phyloP scores from a whole-genome alignment of 2,888 invertebrate genomes.

The Scaptomyza flava region DNA sequence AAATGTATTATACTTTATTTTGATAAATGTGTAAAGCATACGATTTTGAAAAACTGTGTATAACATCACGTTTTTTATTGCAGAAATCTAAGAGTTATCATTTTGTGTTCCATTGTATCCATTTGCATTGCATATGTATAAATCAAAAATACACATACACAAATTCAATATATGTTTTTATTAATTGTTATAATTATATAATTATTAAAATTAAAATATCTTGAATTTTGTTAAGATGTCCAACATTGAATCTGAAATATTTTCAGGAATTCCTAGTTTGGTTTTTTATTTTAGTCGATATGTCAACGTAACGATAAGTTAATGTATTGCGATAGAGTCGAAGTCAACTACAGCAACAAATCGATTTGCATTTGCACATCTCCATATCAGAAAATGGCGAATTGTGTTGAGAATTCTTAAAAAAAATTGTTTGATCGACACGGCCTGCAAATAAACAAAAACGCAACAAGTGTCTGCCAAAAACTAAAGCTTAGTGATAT shows the following conservation, averaged over 20 bases:
- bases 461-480: constrained; percentile 31
- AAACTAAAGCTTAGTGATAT: background rate
- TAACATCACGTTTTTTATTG: too few relatives aligned
- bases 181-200: too few relatives aligned
- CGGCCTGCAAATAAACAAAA: constrained; percentile 15
- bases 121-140: too few relatives aligned
- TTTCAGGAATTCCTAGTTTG: background rate
- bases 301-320: background rate
- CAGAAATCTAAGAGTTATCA: too few relatives aligned
- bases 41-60: too few relatives aligned
- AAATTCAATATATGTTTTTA: too few relatives aligned
- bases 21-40: too few relatives aligned
- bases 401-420: constrained; percentile 44
- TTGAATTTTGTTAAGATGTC: too few relatives aligned
- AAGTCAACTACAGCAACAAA: background rate
- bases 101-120: too few relatives aligned
- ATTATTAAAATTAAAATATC: too few relatives aligned
- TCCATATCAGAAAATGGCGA: constrained; percentile 57
- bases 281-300: background rate
- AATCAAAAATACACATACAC: too few relatives aligned
- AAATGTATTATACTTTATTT: too few relatives aligned
- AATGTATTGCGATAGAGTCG: background rate
- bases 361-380: constrained; percentile 24
- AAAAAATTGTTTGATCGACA: constrained; percentile 19
- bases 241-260: background rate